Percentiles rank a stretch among this genome's conserved stretches.
These are phyloP conservation scores for Forbesichthys agassizii DNA, from an alignment of 2,113 vertebrate species.

Conservation along the genomic window DNA sequence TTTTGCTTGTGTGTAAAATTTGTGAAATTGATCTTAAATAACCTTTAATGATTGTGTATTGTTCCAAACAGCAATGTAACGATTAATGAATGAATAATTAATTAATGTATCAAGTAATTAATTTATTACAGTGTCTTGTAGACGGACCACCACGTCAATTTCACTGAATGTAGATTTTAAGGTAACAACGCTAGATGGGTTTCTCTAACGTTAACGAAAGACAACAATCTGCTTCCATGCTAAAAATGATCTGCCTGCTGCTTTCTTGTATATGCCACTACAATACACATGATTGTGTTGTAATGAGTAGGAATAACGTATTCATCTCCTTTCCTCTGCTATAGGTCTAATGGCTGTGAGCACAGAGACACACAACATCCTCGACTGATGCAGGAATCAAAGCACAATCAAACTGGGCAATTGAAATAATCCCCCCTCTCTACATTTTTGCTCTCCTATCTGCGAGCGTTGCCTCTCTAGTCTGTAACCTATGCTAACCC, in stretches of 20 bases:
- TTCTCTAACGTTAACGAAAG: no score
- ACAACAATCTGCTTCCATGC: slow-evolving; percentile 10
- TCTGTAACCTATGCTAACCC: background rate
- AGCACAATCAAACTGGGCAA: slow-evolving; percentile 29
- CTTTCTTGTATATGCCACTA: slow-evolving; percentile 27
- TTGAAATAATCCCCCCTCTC: slow-evolving; percentile 19
- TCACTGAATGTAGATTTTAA: no score
- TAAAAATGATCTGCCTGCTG: slow-evolving; percentile 17
- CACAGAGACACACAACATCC: background rate
- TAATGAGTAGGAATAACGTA: background rate
- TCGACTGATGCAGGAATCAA: slow-evolving; percentile 9
- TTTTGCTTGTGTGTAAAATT: background rate
- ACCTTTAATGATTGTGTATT: slow-evolving; percentile 35
- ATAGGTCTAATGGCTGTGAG: slow-evolving; percentile 21
- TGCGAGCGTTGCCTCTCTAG: background rate
- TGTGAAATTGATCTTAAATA: background rate
- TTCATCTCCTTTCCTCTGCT: slow-evolving; percentile 23
- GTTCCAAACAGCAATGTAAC: slow-evolving; percentile 58
- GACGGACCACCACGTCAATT: no score
- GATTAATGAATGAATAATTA: no score
- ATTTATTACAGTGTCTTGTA: no score
- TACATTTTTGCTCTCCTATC: background rate
- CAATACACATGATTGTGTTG: slow-evolving; percentile 30
- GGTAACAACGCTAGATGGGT: no score
- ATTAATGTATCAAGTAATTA: no score